phyloP scores from a whole-genome alignment of 92 coral and sea anemone genomes.

The Anthopleura xanthogrammica region DNA sequence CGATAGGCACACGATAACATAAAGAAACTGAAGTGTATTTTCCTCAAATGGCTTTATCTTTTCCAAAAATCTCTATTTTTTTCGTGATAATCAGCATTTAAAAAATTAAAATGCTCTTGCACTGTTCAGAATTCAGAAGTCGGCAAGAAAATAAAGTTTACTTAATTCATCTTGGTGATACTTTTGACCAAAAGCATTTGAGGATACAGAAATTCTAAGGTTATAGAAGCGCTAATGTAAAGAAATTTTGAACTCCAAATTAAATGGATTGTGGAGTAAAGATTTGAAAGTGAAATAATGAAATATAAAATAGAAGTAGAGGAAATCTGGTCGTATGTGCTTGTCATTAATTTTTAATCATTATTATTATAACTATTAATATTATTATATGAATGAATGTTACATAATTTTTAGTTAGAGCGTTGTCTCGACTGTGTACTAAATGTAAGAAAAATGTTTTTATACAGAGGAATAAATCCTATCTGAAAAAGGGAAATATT shows the following conservation, averaged over 20 bases:
- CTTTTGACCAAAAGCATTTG: background rate
- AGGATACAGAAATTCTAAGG: background rate
- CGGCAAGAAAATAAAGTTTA: background rate
- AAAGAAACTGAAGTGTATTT: background rate
- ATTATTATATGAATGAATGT: conserved; percentile 11
- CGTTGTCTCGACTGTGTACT: conserved; percentile 12
- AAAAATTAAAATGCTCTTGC: background rate
- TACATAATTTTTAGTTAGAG: background rate
- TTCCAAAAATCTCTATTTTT: background rate
- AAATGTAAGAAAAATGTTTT: conserved; percentile 41
- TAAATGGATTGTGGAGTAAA: background rate
- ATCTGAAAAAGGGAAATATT: background rate
- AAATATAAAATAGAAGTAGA: conserved; percentile 1
- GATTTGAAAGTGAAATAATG: background rate
- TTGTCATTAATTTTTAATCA: conserved; percentile 15
- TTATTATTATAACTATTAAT: conserved; percentile 16
- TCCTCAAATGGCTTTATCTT: background rate
- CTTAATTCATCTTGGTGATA: background rate
- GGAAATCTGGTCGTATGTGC: conserved; percentile 18
- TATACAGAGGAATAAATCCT: conserved; percentile 40
- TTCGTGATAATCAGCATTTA: background rate
- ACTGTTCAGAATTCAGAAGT: background rate
- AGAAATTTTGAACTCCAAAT: background rate
- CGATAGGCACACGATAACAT: background rate
- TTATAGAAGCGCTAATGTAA: background rate